Conservation (phyloP, 2,888 invertebrate genomes). For the Plagodis dolabraria region DNA sequence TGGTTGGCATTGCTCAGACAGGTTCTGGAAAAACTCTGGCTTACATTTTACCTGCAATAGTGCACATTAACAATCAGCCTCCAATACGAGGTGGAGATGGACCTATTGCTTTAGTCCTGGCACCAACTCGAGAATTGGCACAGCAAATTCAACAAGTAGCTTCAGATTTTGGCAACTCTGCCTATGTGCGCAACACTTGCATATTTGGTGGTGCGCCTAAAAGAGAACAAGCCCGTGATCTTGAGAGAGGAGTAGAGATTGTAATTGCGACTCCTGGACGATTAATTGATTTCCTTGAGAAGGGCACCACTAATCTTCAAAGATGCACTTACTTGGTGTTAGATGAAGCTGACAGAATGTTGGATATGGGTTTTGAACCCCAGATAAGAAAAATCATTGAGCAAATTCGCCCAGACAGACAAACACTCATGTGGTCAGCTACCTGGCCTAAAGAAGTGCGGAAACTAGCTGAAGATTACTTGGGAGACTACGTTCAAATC, state of each 20-base stretch:
- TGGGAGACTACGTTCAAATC: slow-evolving; percentile 94
- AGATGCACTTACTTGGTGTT: slow-evolving; percentile 94
- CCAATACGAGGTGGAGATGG: slow-evolving; percentile 91
- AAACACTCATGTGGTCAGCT: slow-evolving; percentile 99
- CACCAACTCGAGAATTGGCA: slow-evolving; percentile 91
- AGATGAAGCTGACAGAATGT: slow-evolving; percentile 97
- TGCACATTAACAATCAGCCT: slow-evolving; percentile 93
- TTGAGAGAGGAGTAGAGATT: slow-evolving; percentile 93
- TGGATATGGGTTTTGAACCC: slow-evolving; percentile 99
- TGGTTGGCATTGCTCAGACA: slow-evolving; percentile 94
- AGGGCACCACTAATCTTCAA: slow-evolving; percentile 89
- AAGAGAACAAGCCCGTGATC: slow-evolving; percentile 88
- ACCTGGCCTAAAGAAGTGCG: slow-evolving; percentile 99
- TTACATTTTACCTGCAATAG: slow-evolving; percentile 92
- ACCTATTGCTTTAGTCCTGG: slow-evolving; percentile 92
- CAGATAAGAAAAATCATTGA: slow-evolving; percentile 97
- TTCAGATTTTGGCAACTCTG: slow-evolving; percentile 90
- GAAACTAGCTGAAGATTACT: slow-evolving; percentile 95
- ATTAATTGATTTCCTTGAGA: slow-evolving; percentile 93
- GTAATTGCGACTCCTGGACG: slow-evolving; percentile 96
- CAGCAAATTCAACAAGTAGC: slow-evolving; percentile 94
- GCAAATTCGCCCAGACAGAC: slow-evolving; percentile 96
- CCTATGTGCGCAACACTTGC: slow-evolving; percentile 92
- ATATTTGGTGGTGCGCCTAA: slow-evolving; percentile 97
- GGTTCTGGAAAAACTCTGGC: slow-evolving; percentile 93